Percentiles rank a stretch among this genome's conserved stretches.
phyloP scores from a whole-genome alignment of 2,888 invertebrate genomes.

The Biston stratarius region DNA sequence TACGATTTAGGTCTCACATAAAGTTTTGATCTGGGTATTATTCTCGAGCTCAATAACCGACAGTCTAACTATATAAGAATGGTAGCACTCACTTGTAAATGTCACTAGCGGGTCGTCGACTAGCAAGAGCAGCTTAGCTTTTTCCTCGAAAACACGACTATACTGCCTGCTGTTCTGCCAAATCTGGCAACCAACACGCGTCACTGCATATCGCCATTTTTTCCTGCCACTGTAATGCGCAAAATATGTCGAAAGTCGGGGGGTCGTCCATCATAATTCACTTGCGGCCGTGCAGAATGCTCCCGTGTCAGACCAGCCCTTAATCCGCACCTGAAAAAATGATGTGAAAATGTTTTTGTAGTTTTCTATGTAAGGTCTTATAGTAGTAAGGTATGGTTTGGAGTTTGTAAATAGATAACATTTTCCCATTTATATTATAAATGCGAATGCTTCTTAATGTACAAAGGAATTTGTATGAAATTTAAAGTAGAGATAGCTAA shows the following conservation, averaged over 20 bases:
- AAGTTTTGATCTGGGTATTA: too few relatives aligned
- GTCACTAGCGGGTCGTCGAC: background rate
- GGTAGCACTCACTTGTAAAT: too few relatives aligned
- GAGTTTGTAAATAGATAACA: too few relatives aligned
- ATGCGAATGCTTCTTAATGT: too few relatives aligned
- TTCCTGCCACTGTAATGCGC: slow-evolving; percentile 63
- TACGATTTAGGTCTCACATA: too few relatives aligned
- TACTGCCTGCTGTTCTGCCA: background rate
- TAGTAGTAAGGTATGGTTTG: too few relatives aligned
- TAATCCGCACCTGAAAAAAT: slow-evolving; percentile 38
- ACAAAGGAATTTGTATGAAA: too few relatives aligned
- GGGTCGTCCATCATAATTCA: slow-evolving; percentile 64
- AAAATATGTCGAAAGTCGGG: slow-evolving; percentile 65
- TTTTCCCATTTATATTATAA: too few relatives aligned
- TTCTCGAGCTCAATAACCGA: too few relatives aligned
- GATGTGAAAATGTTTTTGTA: slow-evolving; percentile 10
- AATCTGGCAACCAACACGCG: slow-evolving; percentile 44
- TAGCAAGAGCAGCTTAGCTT: background rate
- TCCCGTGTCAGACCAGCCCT: slow-evolving; percentile 41
- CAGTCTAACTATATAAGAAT: too few relatives aligned
- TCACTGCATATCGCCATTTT: slow-evolving; percentile 57
- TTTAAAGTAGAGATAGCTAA: too few relatives aligned
- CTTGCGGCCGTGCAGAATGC: slow-evolving; percentile 50
- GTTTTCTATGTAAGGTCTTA: background rate
- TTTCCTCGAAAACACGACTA: background rate